A percentile compares a stretch with the other conserved stretches of the same genome.
These are phyloP conservation scores for Drosophila gunungcola DNA, from an alignment of 1,140 invertebrate species.

Conservation along the genomic window DNA sequence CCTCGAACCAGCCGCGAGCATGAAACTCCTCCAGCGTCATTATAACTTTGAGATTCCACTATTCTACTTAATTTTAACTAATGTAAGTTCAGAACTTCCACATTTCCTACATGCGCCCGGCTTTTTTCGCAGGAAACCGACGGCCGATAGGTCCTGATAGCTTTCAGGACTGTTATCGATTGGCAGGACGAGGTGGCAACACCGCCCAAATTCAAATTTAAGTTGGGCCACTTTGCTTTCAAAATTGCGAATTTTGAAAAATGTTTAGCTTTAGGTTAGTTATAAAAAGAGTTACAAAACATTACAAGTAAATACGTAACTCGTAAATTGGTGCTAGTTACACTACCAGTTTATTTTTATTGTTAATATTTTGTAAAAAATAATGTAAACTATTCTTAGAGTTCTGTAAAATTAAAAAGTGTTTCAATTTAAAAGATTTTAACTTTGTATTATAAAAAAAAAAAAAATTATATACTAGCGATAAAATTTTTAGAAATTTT, in stretches of 20 bases:
- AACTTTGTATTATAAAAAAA: no score
- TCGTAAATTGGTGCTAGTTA: no score
- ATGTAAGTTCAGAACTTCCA: conserved; percentile 20
- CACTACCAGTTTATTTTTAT: no score
- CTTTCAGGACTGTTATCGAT: conserved; percentile 45
- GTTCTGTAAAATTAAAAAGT: no score
- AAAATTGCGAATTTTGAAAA: not conserved
- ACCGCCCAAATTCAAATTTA: conserved; percentile 6
- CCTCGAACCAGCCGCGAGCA: conserved; percentile 80
- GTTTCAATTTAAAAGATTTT: no score
- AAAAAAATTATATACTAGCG: no score
- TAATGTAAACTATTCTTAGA: no score
- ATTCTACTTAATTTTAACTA: not conserved
- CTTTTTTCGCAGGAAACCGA: conserved; percentile 38
- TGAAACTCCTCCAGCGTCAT: conserved; percentile 57
- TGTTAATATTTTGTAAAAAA: no score
- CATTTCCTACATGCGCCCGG: conserved; percentile 35
- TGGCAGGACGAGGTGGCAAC: conserved; percentile 35
- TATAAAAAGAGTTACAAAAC: no score
- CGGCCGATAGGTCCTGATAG: conserved; percentile 30
- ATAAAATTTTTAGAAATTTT: no score
- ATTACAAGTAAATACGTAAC: no score
- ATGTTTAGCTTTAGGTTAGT: no score
- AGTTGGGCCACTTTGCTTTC: not conserved
- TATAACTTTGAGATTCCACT: conserved; percentile 30